A percentile compares a stretch with the other conserved stretches of the same genome.
Conservation (phyloP, 2,888 invertebrate genomes). For the Lasioglossum zephyrum region DNA sequence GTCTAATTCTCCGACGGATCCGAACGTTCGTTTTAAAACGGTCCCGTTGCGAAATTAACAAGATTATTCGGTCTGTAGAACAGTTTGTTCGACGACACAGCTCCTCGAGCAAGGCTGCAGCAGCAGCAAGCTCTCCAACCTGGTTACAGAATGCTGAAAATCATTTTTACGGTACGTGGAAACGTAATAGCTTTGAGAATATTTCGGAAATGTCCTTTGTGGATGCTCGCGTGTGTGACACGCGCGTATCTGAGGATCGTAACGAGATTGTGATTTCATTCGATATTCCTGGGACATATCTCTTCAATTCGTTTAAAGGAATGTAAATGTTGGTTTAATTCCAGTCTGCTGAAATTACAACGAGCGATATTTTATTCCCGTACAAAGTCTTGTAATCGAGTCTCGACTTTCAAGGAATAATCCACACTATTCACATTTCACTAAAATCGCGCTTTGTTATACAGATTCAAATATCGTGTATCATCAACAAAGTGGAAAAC, state of each 20-base stretch:
- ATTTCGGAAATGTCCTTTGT: not conserved
- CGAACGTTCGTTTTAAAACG: constrained; percentile 34
- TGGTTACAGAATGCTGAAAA: not conserved
- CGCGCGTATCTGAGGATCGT: not conserved
- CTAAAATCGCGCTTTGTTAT: not conserved
- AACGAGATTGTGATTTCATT: not conserved
- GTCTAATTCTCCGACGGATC: constrained; percentile 38
- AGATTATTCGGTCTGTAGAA: not conserved
- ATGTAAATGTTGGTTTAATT: not conserved
- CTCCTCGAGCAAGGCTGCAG: not conserved
- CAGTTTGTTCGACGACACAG: not conserved
- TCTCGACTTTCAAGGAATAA: not conserved
- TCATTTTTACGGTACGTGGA: not conserved
- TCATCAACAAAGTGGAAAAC: not conserved
- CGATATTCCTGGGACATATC: not conserved
- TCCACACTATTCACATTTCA: not conserved
- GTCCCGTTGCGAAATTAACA: not conserved
- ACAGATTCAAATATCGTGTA: not conserved
- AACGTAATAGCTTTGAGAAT: not conserved
- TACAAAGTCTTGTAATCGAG: not conserved
- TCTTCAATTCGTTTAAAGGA: not conserved
- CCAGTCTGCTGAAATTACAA: not conserved
- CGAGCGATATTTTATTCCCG: no score
- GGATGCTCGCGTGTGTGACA: not conserved
- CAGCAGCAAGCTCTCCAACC: not conserved